Conservation (phyloP, 2,797 vertebrate genomes). For the Melanitta fusca region DNA sequence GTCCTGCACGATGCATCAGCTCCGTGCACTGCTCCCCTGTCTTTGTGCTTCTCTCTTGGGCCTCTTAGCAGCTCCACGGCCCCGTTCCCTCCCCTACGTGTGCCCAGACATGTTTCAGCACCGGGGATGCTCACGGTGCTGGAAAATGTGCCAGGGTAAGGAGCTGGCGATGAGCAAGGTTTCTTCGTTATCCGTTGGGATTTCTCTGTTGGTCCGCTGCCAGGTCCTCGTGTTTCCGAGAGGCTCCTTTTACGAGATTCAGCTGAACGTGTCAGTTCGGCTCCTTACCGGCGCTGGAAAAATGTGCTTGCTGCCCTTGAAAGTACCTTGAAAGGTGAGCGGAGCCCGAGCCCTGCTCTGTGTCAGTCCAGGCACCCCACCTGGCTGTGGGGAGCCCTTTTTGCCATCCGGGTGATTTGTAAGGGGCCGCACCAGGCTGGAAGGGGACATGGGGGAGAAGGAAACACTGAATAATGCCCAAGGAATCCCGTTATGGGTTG, state of each 20-base stretch:
- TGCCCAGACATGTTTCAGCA: neutral
- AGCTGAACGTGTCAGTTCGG: slow-evolving; percentile 8
- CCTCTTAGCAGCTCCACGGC: neutral
- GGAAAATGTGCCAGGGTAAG: fast-evolving
- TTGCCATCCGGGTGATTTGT: neutral
- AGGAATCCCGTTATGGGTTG: neutral
- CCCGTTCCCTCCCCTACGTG: neutral
- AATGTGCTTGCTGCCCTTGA: slow-evolving; percentile 24
- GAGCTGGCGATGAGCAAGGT: neutral
- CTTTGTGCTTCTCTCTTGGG: neutral
- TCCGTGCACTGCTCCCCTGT: neutral
- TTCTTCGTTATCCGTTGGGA: neutral
- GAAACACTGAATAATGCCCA: neutral
- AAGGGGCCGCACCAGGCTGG: neutral
- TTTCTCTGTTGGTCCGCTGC: neutral
- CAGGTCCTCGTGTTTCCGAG: slow-evolving; percentile 9
- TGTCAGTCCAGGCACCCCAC: neutral
- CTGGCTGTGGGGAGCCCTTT: neutral
- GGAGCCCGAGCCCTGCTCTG: neutral
- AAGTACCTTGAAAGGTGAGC: slow-evolving; percentile 6
- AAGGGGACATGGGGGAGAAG: neutral
- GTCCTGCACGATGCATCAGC: neutral
- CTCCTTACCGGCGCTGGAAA: neutral
- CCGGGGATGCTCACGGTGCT: neutral
- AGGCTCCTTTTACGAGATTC: slow-evolving; percentile 47